Conservation (phyloP, 2,797 vertebrate genomes). For the Sebastes cheni region DNA sequence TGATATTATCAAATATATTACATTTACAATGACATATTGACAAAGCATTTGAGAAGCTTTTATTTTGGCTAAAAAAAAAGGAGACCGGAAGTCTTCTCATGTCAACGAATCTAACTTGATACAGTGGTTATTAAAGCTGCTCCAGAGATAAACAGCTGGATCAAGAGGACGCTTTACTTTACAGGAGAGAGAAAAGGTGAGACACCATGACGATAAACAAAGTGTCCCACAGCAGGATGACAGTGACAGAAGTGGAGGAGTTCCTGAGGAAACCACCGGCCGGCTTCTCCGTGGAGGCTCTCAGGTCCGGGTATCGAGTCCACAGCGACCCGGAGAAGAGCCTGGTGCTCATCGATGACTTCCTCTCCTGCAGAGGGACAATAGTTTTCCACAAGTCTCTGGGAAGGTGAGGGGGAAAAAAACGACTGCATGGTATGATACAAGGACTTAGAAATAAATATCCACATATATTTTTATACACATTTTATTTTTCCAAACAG, state of each 20-base stretch:
- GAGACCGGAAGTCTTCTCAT: not conserved
- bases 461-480: fast-evolving
- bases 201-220: not conserved
- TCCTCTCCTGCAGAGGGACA: conserved; percentile 31
- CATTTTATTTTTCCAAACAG: conserved; percentile 22
- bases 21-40: too few relatives aligned
- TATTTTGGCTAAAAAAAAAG: not conserved
- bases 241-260: conserved; percentile 53
- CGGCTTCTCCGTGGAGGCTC: conserved; percentile 60
- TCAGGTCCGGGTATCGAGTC: conserved; percentile 34
- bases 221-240: conserved; percentile 3
- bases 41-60: not conserved
- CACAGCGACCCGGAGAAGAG: conserved; percentile 43
- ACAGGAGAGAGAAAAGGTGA: fast-evolving
- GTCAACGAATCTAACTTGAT: not conserved
- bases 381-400: conserved; percentile 67
- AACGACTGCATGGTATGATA: not conserved
- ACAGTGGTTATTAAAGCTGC: not conserved
- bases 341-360: conserved; percentile 73
- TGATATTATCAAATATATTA: not conserved
- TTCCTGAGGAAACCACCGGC: conserved; percentile 65
- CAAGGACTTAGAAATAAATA: not conserved
- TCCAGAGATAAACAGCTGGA: not conserved
- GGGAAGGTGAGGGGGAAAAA: conserved; percentile 60
- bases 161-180: fast-evolving